These are phyloP conservation scores for Cetoscarus ocellatus DNA, from an alignment of 2,797 vertebrate genomes.

Conservation along the genomic window DNA sequence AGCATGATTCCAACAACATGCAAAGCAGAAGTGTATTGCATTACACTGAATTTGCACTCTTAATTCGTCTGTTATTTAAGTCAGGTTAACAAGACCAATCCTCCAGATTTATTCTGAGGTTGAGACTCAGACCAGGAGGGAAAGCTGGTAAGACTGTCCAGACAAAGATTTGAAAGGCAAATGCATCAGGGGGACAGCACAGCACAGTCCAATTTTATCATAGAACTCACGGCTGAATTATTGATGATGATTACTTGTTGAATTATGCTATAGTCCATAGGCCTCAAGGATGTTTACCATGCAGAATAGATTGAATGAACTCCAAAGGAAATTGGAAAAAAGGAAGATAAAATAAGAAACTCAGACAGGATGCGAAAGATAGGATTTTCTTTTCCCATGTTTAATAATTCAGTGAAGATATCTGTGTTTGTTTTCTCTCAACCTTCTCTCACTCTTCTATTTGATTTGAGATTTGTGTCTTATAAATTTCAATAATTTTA, in stretches of 20 bases:
- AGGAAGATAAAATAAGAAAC: not conserved
- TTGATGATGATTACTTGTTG: slow-evolving; percentile 4
- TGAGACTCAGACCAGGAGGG: not conserved
- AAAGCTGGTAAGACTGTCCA: not conserved
- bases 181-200: not conserved
- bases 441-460: not conserved
- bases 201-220: not conserved
- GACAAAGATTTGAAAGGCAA: not conserved
- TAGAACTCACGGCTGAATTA: slow-evolving; percentile 18
- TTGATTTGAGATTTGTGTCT: not conserved
- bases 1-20: not conserved
- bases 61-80: not conserved
- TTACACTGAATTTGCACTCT: not conserved
- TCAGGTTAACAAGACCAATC: not conserved
- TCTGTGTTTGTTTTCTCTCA: not conserved
- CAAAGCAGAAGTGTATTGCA: not conserved
- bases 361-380: not conserved
- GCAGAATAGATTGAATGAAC: not conserved
- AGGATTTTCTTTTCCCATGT: not conserved
- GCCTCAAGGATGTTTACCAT: not conserved
- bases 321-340: slow-evolving; percentile 5
- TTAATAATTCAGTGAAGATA: not conserved
- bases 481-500: not conserved
- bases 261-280: slow-evolving; percentile 1
- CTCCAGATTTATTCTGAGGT: not conserved